Percentiles rank a stretch among this genome's conserved stretches.
phyloP scores from a whole-genome alignment of 2,113 vertebrate genomes.

The Talpa occidentalis region DNA sequence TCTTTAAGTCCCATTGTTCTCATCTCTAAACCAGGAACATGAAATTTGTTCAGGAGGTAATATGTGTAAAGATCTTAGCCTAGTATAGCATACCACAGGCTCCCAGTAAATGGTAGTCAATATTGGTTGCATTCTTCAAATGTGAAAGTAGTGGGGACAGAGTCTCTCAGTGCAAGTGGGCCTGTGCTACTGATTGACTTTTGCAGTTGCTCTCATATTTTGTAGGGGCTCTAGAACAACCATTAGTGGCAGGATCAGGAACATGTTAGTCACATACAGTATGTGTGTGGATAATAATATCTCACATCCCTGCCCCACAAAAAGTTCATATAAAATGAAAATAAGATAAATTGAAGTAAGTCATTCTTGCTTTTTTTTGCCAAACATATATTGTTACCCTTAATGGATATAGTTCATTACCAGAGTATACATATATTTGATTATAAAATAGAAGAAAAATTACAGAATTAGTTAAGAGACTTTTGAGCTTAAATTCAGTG shows the following conservation, averaged over 20 bases:
- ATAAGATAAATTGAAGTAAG: constrained; percentile 21
- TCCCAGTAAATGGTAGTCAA: background rate
- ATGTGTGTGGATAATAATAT: background rate
- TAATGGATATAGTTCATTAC: background rate
- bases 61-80: background rate
- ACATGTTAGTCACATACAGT: background rate
- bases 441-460: background rate
- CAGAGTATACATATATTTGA: background rate
- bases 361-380: background rate
- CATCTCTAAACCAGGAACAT: background rate
- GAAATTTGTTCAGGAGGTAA: background rate
- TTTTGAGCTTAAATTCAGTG: background rate
- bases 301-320: background rate
- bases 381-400: background rate
- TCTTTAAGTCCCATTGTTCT: background rate
- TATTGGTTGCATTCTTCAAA: background rate
- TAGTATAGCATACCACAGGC: background rate
- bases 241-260: background rate
- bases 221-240: background rate
- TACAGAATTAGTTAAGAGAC: background rate
- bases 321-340: background rate
- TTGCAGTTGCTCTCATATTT: background rate
- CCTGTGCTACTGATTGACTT: background rate
- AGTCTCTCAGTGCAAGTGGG: background rate
- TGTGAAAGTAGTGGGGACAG: background rate